Percentiles rank a stretch among this genome's conserved stretches.
Evolutionary conservation across 2,888 invertebrate species (phyloP).

Genomic region (Caenorhabditis imperialis): DNA sequence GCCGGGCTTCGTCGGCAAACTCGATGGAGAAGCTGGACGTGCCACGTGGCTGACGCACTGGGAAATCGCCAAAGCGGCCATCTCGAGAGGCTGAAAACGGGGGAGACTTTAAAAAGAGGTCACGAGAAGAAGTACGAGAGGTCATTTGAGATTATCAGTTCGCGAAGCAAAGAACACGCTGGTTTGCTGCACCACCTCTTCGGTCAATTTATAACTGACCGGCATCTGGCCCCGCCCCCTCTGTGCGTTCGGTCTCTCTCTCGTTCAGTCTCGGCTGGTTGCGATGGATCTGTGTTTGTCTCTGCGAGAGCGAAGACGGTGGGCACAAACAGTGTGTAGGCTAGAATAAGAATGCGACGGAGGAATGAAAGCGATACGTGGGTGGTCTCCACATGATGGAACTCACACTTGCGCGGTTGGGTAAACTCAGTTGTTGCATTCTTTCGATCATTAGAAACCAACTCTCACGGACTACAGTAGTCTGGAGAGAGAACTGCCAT

Average conservation of each 20-base stretch:
- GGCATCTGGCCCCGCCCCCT: constrained; percentile 10
- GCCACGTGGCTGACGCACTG: constrained; percentile 44
- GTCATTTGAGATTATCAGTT: too few relatives aligned
- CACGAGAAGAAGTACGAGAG: constrained; percentile 6
- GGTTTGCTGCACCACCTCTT: constrained; percentile 3
- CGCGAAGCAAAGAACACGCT: not conserved
- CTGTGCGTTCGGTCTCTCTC: constrained; percentile 12
- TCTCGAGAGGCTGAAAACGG: constrained; percentile 29
- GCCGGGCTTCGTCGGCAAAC: constrained; percentile 23
- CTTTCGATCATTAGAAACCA: not conserved
- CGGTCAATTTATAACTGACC: constrained; percentile 16
- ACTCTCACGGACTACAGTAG: too few relatives aligned
- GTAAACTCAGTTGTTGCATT: too few relatives aligned
- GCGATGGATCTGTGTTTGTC: constrained; percentile 15
- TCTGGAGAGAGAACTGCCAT: too few relatives aligned
- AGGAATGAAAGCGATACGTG: constrained; percentile 14
- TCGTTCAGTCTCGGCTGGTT: not conserved
- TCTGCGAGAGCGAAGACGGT: not conserved
- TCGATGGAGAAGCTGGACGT: constrained; percentile 31
- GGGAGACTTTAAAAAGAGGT: not conserved
- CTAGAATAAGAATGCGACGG: constrained; percentile 6
- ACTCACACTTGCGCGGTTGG: not conserved
- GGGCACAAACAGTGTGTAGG: constrained; percentile 10
- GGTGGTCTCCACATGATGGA: constrained; percentile 13
- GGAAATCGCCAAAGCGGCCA: constrained; percentile 59